Base-by-base conservation (phyloP, 2,113 vertebrate genomes). In the Oplegnathus fasciatus region DNA sequence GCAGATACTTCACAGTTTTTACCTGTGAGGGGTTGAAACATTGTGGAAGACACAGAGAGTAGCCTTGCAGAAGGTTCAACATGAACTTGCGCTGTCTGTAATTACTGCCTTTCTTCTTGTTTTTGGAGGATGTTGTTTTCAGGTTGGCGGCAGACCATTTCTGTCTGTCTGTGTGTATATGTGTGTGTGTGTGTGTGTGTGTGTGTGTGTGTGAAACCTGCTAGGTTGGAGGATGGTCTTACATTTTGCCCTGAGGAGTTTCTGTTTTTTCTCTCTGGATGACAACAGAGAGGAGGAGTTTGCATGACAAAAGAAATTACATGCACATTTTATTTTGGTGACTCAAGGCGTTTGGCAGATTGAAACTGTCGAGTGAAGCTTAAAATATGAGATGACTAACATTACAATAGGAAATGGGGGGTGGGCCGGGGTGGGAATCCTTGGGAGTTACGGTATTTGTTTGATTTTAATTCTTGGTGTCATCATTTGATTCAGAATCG, bases 131-230 rank as follows among this genome's bases (percentile, higher is more conserved):
- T 34, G 65, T 18, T 77, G 66, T 67, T 67, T 74, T 62, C 9
- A n/a, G 15, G 57, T 40, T 58, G 26, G 66, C 42, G 4, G 6
- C 30, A 57, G 26, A 32, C 1, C 4, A 3, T 15, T 18, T 52
- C 9, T 69, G 22, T 61, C n/a, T 75, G 55, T 74, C 34, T 75
- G 72, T 72, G 50, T 40, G 52, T 72, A n/a, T 42, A 37, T 18
- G n/a, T n/a, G 24, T 7, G 6, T 14, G 55, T 42, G 42, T 32
- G 48, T 48, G 15, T 48, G 46, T 18, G 17, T 48, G 46, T 22
- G 6, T 55, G 15, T 68, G 32, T 61, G 44, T 40, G 54, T 66
- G 50, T 54, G 46, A 83, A 86, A 88, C 78, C 78, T 77, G 81
- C 64, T 82, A 18, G 44, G 40, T 5, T 5, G 57, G 85, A 62